Base-by-base conservation (phyloP, 2,113 vertebrate species). In the Vombatus ursinus region DNA sequence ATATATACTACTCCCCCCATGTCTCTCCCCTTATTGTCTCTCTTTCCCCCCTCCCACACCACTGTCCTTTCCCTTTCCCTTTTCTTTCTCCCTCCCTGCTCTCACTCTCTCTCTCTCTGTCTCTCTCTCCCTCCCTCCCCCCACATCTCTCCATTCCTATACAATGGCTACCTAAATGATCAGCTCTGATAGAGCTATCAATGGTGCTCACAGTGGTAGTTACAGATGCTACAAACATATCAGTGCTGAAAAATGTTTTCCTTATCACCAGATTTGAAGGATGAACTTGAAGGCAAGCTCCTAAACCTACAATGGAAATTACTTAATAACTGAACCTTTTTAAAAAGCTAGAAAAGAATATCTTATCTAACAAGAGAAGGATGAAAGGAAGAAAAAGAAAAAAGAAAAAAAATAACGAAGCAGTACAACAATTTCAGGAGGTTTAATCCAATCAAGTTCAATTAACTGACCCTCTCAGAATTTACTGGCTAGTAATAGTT, bases 261-360 rank as follows among this genome's bases (percentile, higher is more conserved):
- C 68, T 96, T 53, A 44, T 50, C 89, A 51, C 11, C 37, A 89
- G 89, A 96, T 57, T 52, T 14, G 96, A 48, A 96, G 52, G 95
- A 91, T 49, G 28, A 91, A 37, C 94, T 51, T 92, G 3, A 49
- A 50, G 92, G 94, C 93, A 25, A 96, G 68, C 97, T 91, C 97
- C 95, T 93, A 94, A 94, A 93, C 61, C 90, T 94, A 92, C 0
- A 8, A 0, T 97, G 97, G 95, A 96, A 95, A 97, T 50, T 23
- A 49, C 51, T 92, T 93, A 93, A 96, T 57, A 94, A 95, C 77
- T 93, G 54, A 93, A 53, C 0, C 44, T 77, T 96, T 68, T n/a
- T n/a, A n/a, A 96, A 97, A 95, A 92, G 95, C 8, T 14, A 23
- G 51, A 24, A 44, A n/a, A 31, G 44, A 25, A 50, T 22, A 11